Base-by-base conservation (phyloP, 2,888 invertebrate species). In the Ennomos erosarius region DNA sequence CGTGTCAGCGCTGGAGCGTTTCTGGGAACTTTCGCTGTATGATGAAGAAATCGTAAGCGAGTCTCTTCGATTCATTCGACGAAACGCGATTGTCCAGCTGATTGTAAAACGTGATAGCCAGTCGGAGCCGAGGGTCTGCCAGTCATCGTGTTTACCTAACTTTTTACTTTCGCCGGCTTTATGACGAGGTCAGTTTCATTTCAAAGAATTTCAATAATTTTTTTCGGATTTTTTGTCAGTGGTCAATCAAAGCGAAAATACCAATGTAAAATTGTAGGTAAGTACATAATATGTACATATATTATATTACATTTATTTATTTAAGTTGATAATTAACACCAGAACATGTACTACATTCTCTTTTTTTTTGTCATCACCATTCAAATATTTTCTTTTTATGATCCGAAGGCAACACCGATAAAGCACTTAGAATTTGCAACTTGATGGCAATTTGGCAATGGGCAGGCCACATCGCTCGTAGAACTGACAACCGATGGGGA, bases 71-170 rank as follows among this genome's bases (percentile, higher is more conserved):
- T 42, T 56, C 51, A 62, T 65, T 68, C 66, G 65, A 55, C 62
- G 61, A 60, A 65, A 52, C 64, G 12, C 40, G 55, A 64, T 62
- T 59, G 55, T 58, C 53, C 64, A 49, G 54, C 33, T 54, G 68
- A 68, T 71, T 65, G 63, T 64, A 62, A 59, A 62, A 55, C 55
- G 61, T 54, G 68, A 71, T 68, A 69, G 63, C 57, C 55, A 48
- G 67, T 45, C 60, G 56, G 48, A 63, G 49, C 58, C 48, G 62
- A 70, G 65, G 65, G 64, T 59, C 62, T 66, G 68, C 65, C 60
- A 71, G 64, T 74, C 76, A 73, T 73, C 74, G 59, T 75, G 72
- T 79, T 76, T 76, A 74, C 64, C 62, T 67, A 65, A 71, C 59
- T 73, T 73, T 74, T 67, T 64, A 67, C 63, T 69, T 67, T 69